phyloP scores from a whole-genome alignment of 2,888 invertebrate species.

The Caenorhabditis macrosperma region DNA sequence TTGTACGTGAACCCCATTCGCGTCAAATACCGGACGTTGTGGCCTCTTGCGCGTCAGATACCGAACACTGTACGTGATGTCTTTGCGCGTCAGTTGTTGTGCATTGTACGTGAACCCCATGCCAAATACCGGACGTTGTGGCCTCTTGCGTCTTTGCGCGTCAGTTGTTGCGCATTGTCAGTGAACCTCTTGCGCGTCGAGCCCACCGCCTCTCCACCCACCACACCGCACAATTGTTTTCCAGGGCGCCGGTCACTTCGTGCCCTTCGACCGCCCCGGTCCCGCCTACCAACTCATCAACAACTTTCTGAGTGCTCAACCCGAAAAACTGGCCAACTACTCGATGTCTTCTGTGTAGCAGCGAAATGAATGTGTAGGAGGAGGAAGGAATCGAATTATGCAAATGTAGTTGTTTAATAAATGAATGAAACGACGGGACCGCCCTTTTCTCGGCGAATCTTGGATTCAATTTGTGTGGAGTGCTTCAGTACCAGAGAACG shows the following conservation, averaged over 20 bases:
- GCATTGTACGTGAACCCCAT: too few relatives aligned
- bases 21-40: too few relatives aligned
- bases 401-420: too few relatives aligned
- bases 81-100: too few relatives aligned
- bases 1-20: too few relatives aligned
- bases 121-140: too few relatives aligned
- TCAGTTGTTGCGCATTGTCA: too few relatives aligned
- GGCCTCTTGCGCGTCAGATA: too few relatives aligned
- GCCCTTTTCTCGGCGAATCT: not conserved
- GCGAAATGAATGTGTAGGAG: not conserved
- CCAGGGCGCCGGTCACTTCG: conserved; percentile 67
- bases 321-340: conserved; percentile 48
- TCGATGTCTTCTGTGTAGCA: conserved; percentile 26
- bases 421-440: not conserved
- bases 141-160: too few relatives aligned
- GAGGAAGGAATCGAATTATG: conserved; percentile 35
- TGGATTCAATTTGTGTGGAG: conserved; percentile 41
- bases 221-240: not conserved
- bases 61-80: too few relatives aligned
- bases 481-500: conserved; percentile 18
- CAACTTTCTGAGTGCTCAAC: conserved; percentile 57
- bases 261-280: conserved; percentile 64
- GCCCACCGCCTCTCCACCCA: too few relatives aligned
- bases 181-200: too few relatives aligned
- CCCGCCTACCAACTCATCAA: conserved; percentile 67